phyloP scores from a whole-genome alignment of 1,140 invertebrate genomes.

The Macrobrachium nipponense region DNA sequence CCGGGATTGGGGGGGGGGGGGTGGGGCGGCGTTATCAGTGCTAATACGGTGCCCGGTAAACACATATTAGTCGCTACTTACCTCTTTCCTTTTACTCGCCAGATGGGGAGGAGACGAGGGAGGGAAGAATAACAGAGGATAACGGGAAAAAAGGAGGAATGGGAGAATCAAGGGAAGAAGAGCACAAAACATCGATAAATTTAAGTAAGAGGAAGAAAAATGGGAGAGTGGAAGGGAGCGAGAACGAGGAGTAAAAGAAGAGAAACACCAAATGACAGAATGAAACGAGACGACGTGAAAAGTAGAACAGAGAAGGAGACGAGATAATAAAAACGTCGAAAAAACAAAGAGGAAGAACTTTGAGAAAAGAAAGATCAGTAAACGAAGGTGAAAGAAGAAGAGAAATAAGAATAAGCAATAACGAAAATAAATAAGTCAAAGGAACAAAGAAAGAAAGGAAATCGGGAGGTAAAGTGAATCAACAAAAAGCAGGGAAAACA shows the following conservation, averaged over 20 bases:
- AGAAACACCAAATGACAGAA: background rate
- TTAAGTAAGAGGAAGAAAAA: background rate
- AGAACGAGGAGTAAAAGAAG: background rate
- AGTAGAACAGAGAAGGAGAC: background rate
- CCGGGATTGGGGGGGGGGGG: background rate
- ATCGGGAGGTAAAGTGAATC: background rate
- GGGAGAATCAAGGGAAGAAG: background rate
- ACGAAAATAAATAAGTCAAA: background rate
- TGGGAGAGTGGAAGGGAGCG: background rate
- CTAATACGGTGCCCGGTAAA: constrained; percentile 13
- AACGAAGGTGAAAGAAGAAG: too few relatives aligned
- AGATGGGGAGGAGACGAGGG: background rate
- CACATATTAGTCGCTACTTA: constrained; percentile 10
- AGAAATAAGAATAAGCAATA: background rate
- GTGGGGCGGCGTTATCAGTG: background rate
- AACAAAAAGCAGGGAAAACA: background rate
- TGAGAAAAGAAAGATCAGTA: background rate
- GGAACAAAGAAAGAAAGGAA: constrained; percentile 16
- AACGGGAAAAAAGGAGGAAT: background rate
- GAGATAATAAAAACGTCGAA: too few relatives aligned
- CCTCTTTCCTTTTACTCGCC: background rate
- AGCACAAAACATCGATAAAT: background rate
- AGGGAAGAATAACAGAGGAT: background rate
- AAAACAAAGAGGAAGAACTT: background rate
- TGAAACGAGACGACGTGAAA: background rate